These are phyloP conservation scores for Acrossocheilus wenchowensis DNA, from an alignment of 2,797 vertebrate species.

Conservation along the genomic window DNA sequence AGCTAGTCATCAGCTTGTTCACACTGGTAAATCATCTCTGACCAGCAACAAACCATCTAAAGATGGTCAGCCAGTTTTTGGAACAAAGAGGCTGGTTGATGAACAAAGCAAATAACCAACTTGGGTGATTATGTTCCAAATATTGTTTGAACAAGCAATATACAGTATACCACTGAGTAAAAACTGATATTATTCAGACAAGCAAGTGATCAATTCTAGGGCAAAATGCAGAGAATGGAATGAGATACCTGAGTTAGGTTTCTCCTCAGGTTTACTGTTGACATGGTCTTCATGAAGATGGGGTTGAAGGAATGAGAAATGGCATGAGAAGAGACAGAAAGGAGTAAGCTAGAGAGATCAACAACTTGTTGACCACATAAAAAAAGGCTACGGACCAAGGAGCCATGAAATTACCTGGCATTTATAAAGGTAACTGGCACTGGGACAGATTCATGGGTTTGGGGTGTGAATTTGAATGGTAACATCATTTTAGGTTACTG, in stretches of 20 bases:
- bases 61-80: background rate
- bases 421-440: background rate
- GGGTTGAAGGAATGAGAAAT: constrained; percentile 41
- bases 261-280: constrained; percentile 56
- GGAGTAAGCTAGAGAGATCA: constrained; percentile 31
- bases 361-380: constrained; percentile 4
- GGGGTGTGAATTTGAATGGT: background rate
- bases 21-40: background rate
- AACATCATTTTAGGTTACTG: constrained; percentile 7
- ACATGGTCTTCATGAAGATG: constrained; percentile 59
- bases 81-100: background rate
- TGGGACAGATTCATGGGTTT: constrained; percentile 9
- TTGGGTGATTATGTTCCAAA: background rate
- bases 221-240: constrained; percentile 11
- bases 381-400: constrained; percentile 13
- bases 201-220: constrained; percentile 1
- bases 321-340: constrained; percentile 24
- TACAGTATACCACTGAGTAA: background rate
- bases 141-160: background rate
- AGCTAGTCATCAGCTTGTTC: background rate
- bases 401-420: constrained; percentile 5
- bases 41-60: constrained; percentile 5
- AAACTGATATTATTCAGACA: background rate
- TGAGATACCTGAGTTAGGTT: constrained; percentile 51
- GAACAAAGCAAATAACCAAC: background rate